phyloP scores from a whole-genome alignment of 2,113 vertebrate species.

The Psephotus haematonotus region DNA sequence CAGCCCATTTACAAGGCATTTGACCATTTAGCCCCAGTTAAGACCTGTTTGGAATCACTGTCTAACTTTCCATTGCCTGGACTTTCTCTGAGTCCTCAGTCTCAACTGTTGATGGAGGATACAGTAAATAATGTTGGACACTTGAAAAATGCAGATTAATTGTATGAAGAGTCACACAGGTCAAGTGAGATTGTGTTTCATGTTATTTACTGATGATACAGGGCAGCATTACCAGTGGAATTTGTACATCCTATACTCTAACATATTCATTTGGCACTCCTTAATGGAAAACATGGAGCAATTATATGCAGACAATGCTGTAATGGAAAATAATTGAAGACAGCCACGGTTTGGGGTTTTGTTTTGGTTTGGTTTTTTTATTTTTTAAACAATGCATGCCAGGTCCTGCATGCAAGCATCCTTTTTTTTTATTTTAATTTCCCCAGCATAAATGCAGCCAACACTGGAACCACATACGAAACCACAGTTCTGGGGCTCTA shows the following conservation, averaged over 20 bases:
- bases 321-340: slow-evolving; percentile 75
- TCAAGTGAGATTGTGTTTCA: slow-evolving; percentile 32
- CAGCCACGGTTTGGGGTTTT: slow-evolving; percentile 26
- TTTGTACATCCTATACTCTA: slow-evolving; percentile 36
- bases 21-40: not conserved
- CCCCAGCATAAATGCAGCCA: slow-evolving; percentile 45
- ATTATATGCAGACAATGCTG: slow-evolving; percentile 72
- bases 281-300: slow-evolving; percentile 72
- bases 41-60: not conserved
- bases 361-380: not conserved
- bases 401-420: slow-evolving; percentile 60
- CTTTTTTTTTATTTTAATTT: not conserved
- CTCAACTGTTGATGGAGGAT: slow-evolving; percentile 36
- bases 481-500: slow-evolving; percentile 57
- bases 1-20: not conserved
- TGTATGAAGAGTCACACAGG: not conserved
- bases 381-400: slow-evolving; percentile 57
- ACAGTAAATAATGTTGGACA: not conserved
- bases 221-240: slow-evolving; percentile 36
- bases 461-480: slow-evolving; percentile 53
- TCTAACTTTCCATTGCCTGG: slow-evolving; percentile 2
- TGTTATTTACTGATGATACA: slow-evolving; percentile 48
- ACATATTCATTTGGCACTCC: slow-evolving; percentile 59
- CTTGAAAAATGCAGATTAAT: slow-evolving; percentile 31
- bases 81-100: not conserved